phyloP scores from a whole-genome alignment of 2,113 vertebrate species.

The Poicephalus meyeri region DNA sequence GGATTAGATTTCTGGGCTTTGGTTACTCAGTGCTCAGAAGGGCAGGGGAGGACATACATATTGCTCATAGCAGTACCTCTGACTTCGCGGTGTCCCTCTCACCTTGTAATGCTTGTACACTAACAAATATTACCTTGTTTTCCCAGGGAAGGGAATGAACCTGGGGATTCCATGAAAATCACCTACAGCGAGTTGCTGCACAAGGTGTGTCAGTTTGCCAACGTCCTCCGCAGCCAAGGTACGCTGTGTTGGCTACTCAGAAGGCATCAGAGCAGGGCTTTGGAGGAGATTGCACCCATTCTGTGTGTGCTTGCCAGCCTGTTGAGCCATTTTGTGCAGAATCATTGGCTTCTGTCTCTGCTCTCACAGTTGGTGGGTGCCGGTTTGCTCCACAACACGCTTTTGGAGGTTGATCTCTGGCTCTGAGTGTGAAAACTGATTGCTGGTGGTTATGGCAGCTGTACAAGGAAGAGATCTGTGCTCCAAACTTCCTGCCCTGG shows the following conservation, averaged over 20 bases:
- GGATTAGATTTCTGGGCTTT: background rate
- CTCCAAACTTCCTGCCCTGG: background rate
- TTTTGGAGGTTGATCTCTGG: background rate
- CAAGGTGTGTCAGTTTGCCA: conserved; percentile 92
- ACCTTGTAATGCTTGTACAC: background rate
- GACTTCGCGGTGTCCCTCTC: background rate
- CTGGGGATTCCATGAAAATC: conserved; percentile 83
- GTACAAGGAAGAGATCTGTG: background rate
- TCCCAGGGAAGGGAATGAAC: conserved; percentile 95
- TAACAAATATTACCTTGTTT: background rate
- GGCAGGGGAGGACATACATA: background rate
- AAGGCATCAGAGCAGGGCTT: background rate
- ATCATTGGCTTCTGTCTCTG: background rate
- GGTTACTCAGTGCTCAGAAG: background rate
- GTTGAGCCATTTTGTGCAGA: background rate
- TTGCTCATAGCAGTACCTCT: background rate
- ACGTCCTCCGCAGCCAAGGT: conserved; percentile 89
- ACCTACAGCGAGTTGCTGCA: conserved; percentile 90
- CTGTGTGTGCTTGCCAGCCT: background rate
- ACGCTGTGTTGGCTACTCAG: background rate
- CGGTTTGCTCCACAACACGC: background rate
- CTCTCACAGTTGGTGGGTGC: background rate
- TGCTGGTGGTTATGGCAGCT: background rate
- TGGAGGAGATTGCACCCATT: background rate
- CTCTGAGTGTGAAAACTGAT: background rate